Conservation (phyloP, 1,140 invertebrate genomes). For the Scaptomyza pallida region DNA sequence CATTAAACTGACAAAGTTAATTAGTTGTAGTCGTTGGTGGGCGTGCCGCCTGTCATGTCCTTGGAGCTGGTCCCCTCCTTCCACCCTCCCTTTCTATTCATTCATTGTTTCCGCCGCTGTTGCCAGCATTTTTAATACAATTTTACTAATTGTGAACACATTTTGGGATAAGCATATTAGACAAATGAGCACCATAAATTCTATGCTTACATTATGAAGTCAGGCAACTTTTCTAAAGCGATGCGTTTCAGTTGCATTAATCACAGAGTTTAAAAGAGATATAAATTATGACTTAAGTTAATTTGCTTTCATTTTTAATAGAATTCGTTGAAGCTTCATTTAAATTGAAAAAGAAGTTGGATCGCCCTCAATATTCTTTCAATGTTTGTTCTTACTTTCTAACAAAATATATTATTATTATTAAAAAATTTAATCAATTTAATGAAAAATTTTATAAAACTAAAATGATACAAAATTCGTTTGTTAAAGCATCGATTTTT, state of each 20-base stretch:
- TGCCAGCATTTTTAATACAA: constrained; percentile 32
- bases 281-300: background rate
- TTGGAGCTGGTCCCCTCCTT: too few species aligned
- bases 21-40: constrained; percentile 51
- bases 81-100: constrained; percentile 3
- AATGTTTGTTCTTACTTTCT: too few species aligned
- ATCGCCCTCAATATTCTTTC: too few species aligned
- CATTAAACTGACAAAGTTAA: constrained; percentile 72
- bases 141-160: constrained; percentile 51
- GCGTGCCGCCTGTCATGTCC: constrained; percentile 24
- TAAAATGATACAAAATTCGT: too few species aligned
- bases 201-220: constrained; percentile 6
- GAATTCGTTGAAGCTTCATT: too few species aligned
- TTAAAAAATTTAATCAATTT: too few species aligned
- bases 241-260: constrained; percentile 15
- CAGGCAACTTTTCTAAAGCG: background rate
- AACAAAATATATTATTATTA: too few species aligned
- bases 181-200: constrained; percentile 49
- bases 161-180: constrained; percentile 50
- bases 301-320: too few species aligned
- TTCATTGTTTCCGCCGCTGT: constrained; percentile 4
- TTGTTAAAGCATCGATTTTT: too few species aligned
- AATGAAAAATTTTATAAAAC: too few species aligned
- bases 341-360: too few species aligned
- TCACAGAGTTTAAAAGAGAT: background rate